phyloP scores from a whole-genome alignment of 2,113 vertebrate genomes.

The Zosterops lateralis region DNA sequence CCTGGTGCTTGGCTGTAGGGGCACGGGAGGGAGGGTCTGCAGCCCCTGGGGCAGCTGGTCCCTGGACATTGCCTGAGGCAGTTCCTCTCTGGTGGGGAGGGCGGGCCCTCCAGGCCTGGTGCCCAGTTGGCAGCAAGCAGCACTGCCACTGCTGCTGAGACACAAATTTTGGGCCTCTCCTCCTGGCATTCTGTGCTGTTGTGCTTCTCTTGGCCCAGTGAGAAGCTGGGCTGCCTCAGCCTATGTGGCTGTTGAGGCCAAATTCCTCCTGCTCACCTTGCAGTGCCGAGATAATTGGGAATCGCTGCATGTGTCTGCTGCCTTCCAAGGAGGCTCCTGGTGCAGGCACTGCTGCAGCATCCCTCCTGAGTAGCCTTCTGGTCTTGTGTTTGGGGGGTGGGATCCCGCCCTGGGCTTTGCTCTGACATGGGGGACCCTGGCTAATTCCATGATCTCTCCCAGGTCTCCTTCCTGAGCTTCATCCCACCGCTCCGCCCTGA shows the following conservation, averaged over 20 bases:
- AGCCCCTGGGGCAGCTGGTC: background rate
- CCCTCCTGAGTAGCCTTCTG: background rate
- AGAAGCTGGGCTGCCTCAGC: background rate
- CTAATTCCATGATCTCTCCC: background rate
- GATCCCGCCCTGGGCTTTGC: background rate
- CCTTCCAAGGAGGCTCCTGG: background rate
- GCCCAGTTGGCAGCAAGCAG: background rate
- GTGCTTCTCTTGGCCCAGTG: background rate
- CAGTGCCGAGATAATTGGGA: accelerated
- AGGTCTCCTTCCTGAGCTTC: background rate
- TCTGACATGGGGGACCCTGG: no score
- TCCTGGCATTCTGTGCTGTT: background rate
- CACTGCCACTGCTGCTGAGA: background rate
- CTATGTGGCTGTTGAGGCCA: background rate
- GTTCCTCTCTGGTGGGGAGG: background rate
- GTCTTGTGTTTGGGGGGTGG: background rate
- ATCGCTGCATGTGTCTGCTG: accelerated
- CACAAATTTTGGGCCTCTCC: background rate
- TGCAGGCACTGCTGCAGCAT: background rate
- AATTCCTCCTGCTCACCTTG: background rate
- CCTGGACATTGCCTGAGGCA: accelerated
- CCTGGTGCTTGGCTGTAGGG: background rate
- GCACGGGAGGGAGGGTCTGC: background rate
- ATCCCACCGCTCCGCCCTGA: accelerated
- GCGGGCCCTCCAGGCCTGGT: no score